Percentiles rank a stretch among this genome's conserved stretches.
phyloP scores from a whole-genome alignment of 2,113 vertebrate genomes.

The Trematomus loennbergii region DNA sequence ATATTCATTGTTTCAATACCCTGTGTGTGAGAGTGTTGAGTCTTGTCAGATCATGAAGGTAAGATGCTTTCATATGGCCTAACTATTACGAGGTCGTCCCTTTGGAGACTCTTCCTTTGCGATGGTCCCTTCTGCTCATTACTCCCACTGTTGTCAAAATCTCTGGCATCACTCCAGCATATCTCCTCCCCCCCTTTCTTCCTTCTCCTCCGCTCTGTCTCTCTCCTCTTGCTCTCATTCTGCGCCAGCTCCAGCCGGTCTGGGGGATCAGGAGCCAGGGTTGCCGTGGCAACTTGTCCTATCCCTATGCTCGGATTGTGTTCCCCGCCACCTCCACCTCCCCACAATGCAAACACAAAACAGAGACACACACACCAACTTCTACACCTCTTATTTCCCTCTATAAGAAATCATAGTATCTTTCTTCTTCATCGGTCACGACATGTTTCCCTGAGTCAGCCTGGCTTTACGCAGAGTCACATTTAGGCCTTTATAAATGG shows the following conservation, averaged over 20 bases:
- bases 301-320: constrained; percentile 57
- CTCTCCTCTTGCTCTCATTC: constrained; percentile 50
- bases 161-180: constrained; percentile 58
- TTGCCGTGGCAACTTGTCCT: constrained; percentile 78
- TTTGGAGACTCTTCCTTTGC: constrained; percentile 29
- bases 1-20: not conserved
- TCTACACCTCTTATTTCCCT: not conserved
- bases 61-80: constrained; percentile 40
- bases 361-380: constrained; percentile 10
- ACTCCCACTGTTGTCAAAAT: constrained; percentile 58
- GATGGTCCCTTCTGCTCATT: constrained; percentile 56
- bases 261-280: constrained; percentile 65
- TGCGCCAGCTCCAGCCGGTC: constrained; percentile 68
- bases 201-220: constrained; percentile 42
- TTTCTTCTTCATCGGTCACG: not conserved
- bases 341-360: constrained; percentile 4
- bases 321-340: constrained; percentile 21
- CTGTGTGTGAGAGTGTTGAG: constrained; percentile 12
- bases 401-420: not conserved
- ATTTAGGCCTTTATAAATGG: constrained; percentile 23
- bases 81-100: constrained; percentile 49
- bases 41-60: constrained; percentile 39
- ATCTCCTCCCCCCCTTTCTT: constrained; percentile 1
- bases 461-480: not conserved
- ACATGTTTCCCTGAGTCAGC: not conserved